Base-by-base conservation (phyloP, 2,888 invertebrate species). In the Drosophila meridiana region DNA sequence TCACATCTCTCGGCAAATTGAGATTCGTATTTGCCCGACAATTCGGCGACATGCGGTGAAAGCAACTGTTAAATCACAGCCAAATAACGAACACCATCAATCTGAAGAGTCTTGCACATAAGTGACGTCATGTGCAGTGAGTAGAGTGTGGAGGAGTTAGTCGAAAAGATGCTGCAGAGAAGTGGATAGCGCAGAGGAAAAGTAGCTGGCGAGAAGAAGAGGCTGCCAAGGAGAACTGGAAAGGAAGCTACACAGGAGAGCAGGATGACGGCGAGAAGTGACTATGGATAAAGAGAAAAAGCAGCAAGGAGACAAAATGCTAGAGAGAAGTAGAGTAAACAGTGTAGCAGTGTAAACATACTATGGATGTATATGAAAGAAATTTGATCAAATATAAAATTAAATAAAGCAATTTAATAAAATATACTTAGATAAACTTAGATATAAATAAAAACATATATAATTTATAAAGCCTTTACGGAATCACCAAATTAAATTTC, bases 1-100 rank as follows among this genome's bases (percentile, higher is more conserved):
- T 61, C 40, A 34, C 36, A 59, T 48, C 32, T 32, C 50, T 42
- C 43, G 56, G 63, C 60, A 34, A 57, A 34, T 56, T 30, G 56
- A 28, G 57, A 34, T 13, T 43, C 62, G 32, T 53, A 62, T 55
- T 34, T 55, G 62, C 42, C 47, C 40, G 50, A 50, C 62, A 50
- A 38, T 28, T 59, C 38, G 26, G 14, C 50, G 43, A 45, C 43
- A 14, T 34, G 43, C 5, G 40, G 65, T 55, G 76, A 79, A 77
- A 77, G 76, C 69, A 64, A 62, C 57, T 47, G 48, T 52, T 60
- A 66, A 63, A 34, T 64, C 45, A 64, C 45, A 76, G 26, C 52
- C 67, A 43, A 52, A 53, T 38, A 32, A 13, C 36, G 30, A 43
- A 66, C 30, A 11, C 11, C 20, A 58, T 47, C 61, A 60, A 70